Base-by-base conservation (phyloP, 2,888 invertebrate species). In the Phorcus lineatus region DNA sequence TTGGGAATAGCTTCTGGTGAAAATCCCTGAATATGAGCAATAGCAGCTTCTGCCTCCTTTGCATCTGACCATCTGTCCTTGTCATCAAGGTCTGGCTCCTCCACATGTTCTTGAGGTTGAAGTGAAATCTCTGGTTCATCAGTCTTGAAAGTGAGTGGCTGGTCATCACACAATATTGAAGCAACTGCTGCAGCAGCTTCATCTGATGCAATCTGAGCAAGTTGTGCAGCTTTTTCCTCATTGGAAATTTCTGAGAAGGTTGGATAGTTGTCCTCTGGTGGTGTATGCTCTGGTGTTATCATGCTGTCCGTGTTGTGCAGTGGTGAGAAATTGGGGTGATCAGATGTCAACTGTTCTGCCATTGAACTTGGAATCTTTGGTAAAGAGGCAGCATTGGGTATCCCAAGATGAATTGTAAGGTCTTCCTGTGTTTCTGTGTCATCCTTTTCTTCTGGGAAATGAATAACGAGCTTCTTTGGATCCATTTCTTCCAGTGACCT, bases 171-270 rank as follows among this genome's bases (percentile, higher is more conserved):
- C 80, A 86, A 78, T 11, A 86, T 55, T n/a, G 81, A 84, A 74
- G 83, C 83, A 13, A 86, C 86, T 19, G 86, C 86, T 19, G 82
- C 75, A 6, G 84, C 86, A 6, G 86, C 86, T 79, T 86, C 86
- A 77, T 86, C 86, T 17, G 86, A 86, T 70, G 85, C 85, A 9
- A 47, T 47, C 47, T 47, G 47, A 19, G 80, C 84, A 36, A 80
- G 83, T 79, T 81, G 83, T 74, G 82, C 76, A 3, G 81, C 85
- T 22, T 81, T 74, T 53, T 85, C 83, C 36, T 84, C 81, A 76
- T 55, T 76, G 31, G 53, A 28, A 2, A 76, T 54, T 28, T 76
- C 76, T 13, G 54, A 36, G 24, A 24, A 76, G 11, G 55, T 11
- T 17, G 76, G 31, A 55, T 76, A 36, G 31, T 28, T 53, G n/a